Evolutionary conservation across 2,797 vertebrate genomes (phyloP), one percentile per base, ranked within the genome.

Genomic region (Borostomias antarcticus): DNA sequence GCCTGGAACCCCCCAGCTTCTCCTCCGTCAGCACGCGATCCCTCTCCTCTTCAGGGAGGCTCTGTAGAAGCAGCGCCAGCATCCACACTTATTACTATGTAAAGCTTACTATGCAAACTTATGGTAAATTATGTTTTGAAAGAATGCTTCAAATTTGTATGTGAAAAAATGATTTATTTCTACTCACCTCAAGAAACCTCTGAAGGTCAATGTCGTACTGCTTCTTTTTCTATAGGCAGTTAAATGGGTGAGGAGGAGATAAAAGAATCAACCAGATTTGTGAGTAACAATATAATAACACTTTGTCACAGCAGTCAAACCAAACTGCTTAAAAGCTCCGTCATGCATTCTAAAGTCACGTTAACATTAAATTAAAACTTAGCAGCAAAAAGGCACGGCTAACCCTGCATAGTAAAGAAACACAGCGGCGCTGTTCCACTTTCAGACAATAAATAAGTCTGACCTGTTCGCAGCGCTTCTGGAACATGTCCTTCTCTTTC

Each of bases 401-500:
- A n/a, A n/a, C 15, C 40, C 10, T 43, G 40, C 6, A 13, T 43
- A 43, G 3, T 11, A 43, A 43, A 43, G 6, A 5, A 17, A 43
- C 13, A 43, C n/a, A 43, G 11, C n/a, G 40, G 15, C 7, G 40
- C n/a, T 45, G 61, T 3, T 6, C 11, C 25, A 15, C 17, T 59
- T 59, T 5, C 11, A 29, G 17, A 58, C 3, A 21, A 58, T 25
- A 8, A 2, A 10, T 30, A n/a, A 33, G n/a, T 48, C 86, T 37
- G 0, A 93, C 93, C 92, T 92, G 92, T 78, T 94, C 93, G 5
- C 92, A 94, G 74, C 91, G 89, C 43, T 91, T 93, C 88, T 94
- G 93, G 45, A 92, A 93, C 88, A 89, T 90, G 85, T 94, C 93
- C 78, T 94, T 94, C 79, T 94, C 93, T 8, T 92, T 93, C 79